These are phyloP conservation scores for Australoheros scitulus DNA, from an alignment of 2,113 vertebrate genomes.

Conservation along the genomic window DNA sequence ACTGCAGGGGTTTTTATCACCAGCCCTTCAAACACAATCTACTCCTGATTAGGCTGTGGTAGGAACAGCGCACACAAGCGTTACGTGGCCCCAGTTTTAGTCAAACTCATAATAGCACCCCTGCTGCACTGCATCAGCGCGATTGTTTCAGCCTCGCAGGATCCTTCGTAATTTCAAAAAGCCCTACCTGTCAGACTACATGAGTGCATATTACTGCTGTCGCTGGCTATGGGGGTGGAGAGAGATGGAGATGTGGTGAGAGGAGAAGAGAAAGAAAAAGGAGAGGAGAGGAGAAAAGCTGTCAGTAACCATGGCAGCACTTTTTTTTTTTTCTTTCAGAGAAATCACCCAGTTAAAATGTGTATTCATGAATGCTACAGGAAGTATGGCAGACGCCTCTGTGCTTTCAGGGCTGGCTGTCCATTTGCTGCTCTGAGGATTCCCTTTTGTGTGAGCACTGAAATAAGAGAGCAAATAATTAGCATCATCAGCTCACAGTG, in stretches of 20 bases:
- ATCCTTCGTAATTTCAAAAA: slow-evolving; percentile 19
- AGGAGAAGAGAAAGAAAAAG: slow-evolving; percentile 7
- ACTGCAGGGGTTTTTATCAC: slow-evolving; percentile 21
- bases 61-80: slow-evolving; percentile 24
- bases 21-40: slow-evolving; percentile 50
- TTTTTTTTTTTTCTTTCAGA: not conserved
- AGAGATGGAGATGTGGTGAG: slow-evolving; percentile 26
- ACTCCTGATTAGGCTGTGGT: slow-evolving; percentile 51
- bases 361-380: slow-evolving; percentile 38
- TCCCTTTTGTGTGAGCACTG: slow-evolving; percentile 47
- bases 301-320: slow-evolving; percentile 78
- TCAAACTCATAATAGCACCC: slow-evolving; percentile 32
- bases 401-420: slow-evolving; percentile 41
- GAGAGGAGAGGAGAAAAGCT: slow-evolving; percentile 40
- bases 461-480: slow-evolving; percentile 44
- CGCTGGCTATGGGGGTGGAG: slow-evolving; percentile 15
- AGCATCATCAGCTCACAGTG: slow-evolving; percentile 20
- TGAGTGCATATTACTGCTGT: slow-evolving; percentile 39
- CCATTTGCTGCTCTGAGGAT: slow-evolving; percentile 45
- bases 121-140: slow-evolving; percentile 14
- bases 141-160: slow-evolving; percentile 9
- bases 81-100: slow-evolving; percentile 18
- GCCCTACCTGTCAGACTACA: slow-evolving; percentile 43
- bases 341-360: slow-evolving; percentile 27
- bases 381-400: slow-evolving; percentile 16